A percentile compares a stretch with the other conserved stretches of the same genome.
phyloP scores from a whole-genome alignment of 2,888 invertebrate genomes.

The Dioctria linearis region DNA sequence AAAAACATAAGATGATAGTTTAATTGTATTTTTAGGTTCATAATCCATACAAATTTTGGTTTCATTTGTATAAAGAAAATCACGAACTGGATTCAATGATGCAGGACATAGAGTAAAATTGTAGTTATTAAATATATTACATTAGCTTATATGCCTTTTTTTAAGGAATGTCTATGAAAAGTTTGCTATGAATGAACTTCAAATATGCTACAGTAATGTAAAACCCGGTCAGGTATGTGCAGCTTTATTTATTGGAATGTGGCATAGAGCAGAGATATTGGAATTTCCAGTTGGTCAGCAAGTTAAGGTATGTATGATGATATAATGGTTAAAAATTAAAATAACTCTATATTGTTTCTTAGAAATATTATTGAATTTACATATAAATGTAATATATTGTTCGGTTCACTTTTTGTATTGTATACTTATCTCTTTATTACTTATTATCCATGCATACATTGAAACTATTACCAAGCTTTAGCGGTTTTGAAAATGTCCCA shows the following conservation, averaged over 20 bases:
- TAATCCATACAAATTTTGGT: slow-evolving; percentile 58
- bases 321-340: not conserved
- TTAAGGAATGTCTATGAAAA: slow-evolving; percentile 7
- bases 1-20: too few relatives aligned
- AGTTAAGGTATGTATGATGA: slow-evolving; percentile 45
- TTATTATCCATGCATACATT: too few relatives aligned
- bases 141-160: not conserved
- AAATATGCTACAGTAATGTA: slow-evolving; percentile 23
- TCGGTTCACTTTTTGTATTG: too few relatives aligned
- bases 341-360: too few relatives aligned
- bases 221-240: slow-evolving; percentile 54
- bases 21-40: slow-evolving; percentile 36
- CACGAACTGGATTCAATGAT: slow-evolving; percentile 54
- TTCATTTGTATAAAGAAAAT: slow-evolving; percentile 53
- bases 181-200: slow-evolving; percentile 12
- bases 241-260: slow-evolving; percentile 41
- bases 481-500: too few relatives aligned
- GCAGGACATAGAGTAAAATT: slow-evolving; percentile 54
- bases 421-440: too few relatives aligned
- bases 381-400: too few relatives aligned
- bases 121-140: not conserved
- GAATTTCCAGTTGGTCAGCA: slow-evolving; percentile 18
- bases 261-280: slow-evolving; percentile 57
- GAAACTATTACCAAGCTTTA: too few relatives aligned
- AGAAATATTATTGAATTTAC: too few relatives aligned